These are phyloP conservation scores for Scaeva pyrastri DNA, from an alignment of 2,888 invertebrate genomes.

Conservation along the genomic window DNA sequence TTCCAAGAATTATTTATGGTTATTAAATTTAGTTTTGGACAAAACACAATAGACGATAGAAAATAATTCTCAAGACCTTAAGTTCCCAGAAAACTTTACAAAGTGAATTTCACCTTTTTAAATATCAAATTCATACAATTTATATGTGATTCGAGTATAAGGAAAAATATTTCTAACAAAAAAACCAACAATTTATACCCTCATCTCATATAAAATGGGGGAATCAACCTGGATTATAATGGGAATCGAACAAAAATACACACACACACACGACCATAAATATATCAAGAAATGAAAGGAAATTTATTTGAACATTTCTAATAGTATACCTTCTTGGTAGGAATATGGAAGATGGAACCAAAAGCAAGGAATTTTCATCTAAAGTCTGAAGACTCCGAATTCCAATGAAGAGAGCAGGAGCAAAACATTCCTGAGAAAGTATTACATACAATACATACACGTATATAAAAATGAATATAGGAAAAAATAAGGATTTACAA, in stretches of 20 bases:
- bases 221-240: constrained; percentile 33
- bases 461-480: constrained; percentile 26
- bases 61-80: too few species aligned
- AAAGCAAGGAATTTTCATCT: constrained; percentile 18
- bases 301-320: constrained; percentile 54
- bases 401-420: constrained; percentile 3
- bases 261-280: background rate
- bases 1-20: too few species aligned
- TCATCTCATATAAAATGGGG: constrained; percentile 12
- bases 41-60: too few species aligned
- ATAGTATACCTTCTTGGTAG: constrained; percentile 3
- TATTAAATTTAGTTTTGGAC: too few species aligned
- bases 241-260: constrained; percentile 18
- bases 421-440: constrained; percentile 9
- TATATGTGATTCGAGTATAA: background rate
- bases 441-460: too few species aligned
- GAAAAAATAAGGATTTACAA: background rate
- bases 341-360: too few species aligned
- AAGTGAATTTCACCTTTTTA: constrained; percentile 9
- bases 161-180: background rate
- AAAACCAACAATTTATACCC: background rate
- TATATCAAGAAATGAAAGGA: constrained; percentile 51
- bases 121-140: background rate
- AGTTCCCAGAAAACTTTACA: too few species aligned
- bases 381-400: constrained; percentile 34